Conservation (phyloP, 1,140 invertebrate genomes). For the Helicoverpa zea region DNA sequence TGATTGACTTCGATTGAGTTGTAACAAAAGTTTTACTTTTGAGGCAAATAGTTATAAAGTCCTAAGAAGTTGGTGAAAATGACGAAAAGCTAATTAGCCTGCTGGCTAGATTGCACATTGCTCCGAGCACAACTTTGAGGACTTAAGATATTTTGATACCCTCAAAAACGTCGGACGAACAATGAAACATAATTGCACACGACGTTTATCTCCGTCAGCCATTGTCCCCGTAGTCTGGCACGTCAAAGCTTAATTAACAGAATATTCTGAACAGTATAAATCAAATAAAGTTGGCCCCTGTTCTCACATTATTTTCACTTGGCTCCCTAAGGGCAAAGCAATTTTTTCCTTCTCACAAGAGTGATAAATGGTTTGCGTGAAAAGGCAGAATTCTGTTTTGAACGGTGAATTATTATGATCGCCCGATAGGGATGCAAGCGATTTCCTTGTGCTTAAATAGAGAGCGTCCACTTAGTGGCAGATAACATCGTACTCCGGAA, state of each 20-base stretch:
- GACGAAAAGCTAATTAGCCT: too few relatives aligned
- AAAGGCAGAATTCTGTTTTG: constrained; percentile 49
- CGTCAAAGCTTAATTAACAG: constrained; percentile 43
- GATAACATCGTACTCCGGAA: constrained; percentile 10
- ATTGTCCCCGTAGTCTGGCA: constrained; percentile 11
- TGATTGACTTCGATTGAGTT: background rate
- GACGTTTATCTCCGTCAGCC: background rate
- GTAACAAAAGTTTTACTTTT: background rate
- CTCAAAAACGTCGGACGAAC: background rate
- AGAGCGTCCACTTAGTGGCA: constrained; percentile 16
- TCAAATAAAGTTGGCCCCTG: constrained; percentile 43
- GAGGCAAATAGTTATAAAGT: too few relatives aligned
- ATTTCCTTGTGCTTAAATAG: constrained; percentile 9
- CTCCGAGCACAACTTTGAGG: background rate
- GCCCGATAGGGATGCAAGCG: constrained; percentile 31
- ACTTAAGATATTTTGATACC: background rate
- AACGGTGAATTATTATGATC: constrained; percentile 51
- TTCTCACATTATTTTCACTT: constrained; percentile 47
- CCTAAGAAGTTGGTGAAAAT: too few relatives aligned
- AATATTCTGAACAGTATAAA: constrained; percentile 41
- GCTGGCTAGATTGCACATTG: too few relatives aligned
- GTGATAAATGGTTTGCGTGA: constrained; percentile 49
- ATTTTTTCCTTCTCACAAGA: constrained; percentile 44
- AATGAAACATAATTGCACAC: constrained; percentile 7
- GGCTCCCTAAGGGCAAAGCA: constrained; percentile 30